Base-by-base conservation (phyloP, 2,113 vertebrate species). In the Entomyzon cyanotis region DNA sequence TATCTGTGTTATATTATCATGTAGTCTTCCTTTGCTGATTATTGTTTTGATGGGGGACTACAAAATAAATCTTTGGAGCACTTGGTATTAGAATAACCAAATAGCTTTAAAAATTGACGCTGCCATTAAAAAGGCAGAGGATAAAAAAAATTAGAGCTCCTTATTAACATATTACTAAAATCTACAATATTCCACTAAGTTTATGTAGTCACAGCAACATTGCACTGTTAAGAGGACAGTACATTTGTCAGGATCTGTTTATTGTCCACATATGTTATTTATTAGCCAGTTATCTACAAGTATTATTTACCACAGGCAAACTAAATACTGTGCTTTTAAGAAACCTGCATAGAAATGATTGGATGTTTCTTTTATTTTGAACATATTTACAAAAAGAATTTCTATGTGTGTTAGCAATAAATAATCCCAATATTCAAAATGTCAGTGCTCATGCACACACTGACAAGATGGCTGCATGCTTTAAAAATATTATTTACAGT, bases 331-430 rank as follows among this genome's bases (percentile, higher is more conserved):
- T 97, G 93, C 96, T 97, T 95, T 94, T 77, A 83, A 86, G 92
- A 94, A 96, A 94, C 87, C 94, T 92, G 89, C 92, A 97, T 95
- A 95, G 95, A 97, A 96, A 97, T 74, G 64, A 92, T 85, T 86
- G 31, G 47, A 87, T 94, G 89, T 96, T 94, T 91, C 74, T 89
- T 87, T 94, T 82, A 56, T 73, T 85, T 92, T 65, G 84, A 84
- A 87, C 71, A 25, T 98, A 98, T 98, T 97, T 98, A 98, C 98
- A 98, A 97, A 96, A 93, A 92, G 81, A 90, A 93, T 69, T 93
- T 86, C 88, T 97, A 96, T 89, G 89, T 97, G 89, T 73, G 93
- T 98, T 95, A 97, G 93, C 97, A 98, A 98, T 98, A 98, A 98
- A 98, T 98, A 98, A 98, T 95, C 93, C 81, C 76, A 93, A 89